Base-by-base conservation (phyloP, 23 tunicate genomes). In the Halocynthia aurantium region DNA sequence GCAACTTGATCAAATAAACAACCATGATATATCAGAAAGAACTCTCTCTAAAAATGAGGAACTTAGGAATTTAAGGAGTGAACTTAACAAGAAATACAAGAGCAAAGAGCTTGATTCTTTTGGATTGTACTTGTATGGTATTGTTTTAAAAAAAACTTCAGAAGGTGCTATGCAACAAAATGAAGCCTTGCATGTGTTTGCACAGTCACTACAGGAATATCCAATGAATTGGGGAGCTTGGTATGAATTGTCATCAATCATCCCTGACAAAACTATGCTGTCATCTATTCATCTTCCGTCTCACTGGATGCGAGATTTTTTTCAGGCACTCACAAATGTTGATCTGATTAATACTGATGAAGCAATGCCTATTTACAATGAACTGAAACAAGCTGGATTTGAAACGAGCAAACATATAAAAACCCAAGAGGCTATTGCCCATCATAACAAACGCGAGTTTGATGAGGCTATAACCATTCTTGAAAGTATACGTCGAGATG, bases 171-270 rank as follows among this genome's bases (percentile, higher is more conserved):
- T 73, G 8, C 84, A 84, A 20, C 78, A 88, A 55, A 84, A 56
- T 58, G 89, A 84, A 77, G 86, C 84, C 13, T 61, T 84, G 60
- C 8, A 53, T 7, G 63, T 77, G 21, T 69, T 90, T 8, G 71
- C 75, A 55, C 76, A 76, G 22, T 90, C 96, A 6, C 67, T 90
- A 6, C 68, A 76, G 68, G 53, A 61, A 63, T 90, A 69, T 54
- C 96, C 96, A 52, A 77, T 90, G 86, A 90, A 90, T 76, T 90
- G 96, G 96, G 79, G 86, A 8, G 76, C 96, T 17, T 90, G 96
- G 96, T 60, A 81, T 60, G 86, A 81, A 67, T 53, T 90, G 66
- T 90, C 96, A 22, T 70, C 82, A n/a, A 68, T 81, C 15, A 78
- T 90, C 49, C 21, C 89, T 40, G 96, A 90, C 51, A 83, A 84